phyloP scores from a whole-genome alignment of 1,140 invertebrate species.

The Drosophila nasuta region DNA sequence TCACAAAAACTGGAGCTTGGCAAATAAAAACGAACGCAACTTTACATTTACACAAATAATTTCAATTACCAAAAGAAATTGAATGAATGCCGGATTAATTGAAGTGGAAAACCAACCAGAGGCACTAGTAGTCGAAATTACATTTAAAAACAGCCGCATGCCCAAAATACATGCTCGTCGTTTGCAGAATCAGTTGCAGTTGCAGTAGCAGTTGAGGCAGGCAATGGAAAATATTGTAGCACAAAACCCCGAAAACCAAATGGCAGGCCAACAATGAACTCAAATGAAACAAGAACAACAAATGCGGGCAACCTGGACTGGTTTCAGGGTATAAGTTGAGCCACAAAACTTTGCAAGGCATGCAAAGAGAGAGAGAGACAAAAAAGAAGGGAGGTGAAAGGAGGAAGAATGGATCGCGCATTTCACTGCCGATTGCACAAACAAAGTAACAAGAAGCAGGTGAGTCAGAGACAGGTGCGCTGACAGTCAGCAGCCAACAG shows the following conservation, averaged over 20 bases:
- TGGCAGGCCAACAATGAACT: slow-evolving; percentile 8
- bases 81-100: slow-evolving; percentile 18
- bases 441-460: slow-evolving; percentile 35
- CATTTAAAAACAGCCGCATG: slow-evolving; percentile 37
- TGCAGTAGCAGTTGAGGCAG: background rate
- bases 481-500: slow-evolving; percentile 31
- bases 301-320: slow-evolving; percentile 31
- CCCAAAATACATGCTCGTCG: slow-evolving; percentile 20
- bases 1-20: background rate
- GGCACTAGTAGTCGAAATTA: slow-evolving; percentile 38
- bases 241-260: slow-evolving; percentile 18
- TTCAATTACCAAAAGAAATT: slow-evolving; percentile 15
- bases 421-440: slow-evolving; percentile 55
- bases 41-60: slow-evolving; percentile 10
- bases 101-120: slow-evolving; percentile 40
- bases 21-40: background rate
- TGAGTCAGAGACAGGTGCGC: slow-evolving; percentile 24
- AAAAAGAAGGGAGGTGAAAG: background rate
- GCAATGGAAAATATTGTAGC: slow-evolving; percentile 37
- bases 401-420: slow-evolving; percentile 13
- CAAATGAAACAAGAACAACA: slow-evolving; percentile 28
- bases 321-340: slow-evolving; percentile 32
- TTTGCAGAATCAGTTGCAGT: slow-evolving; percentile 3
- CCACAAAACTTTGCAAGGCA: slow-evolving; percentile 30
- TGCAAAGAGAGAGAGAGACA: too few relatives aligned